Base-by-base conservation (phyloP, 2,113 vertebrate genomes). In the Stigmatopora nigra region DNA sequence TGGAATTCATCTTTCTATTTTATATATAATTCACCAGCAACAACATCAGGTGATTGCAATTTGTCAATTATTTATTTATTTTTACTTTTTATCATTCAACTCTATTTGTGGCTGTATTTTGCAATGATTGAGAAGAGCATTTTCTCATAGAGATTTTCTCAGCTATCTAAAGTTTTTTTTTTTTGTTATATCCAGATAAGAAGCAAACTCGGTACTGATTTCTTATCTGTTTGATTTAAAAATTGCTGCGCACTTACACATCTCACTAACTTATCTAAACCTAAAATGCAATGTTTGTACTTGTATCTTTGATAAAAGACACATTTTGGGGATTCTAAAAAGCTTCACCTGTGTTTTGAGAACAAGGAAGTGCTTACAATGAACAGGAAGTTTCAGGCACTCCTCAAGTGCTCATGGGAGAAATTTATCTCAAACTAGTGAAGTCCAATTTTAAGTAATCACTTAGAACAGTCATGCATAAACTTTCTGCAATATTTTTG, bases 381-480 rank as follows among this genome's bases (percentile, higher is more conserved):
- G 3, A 31, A 31, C 36, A 46, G 17, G 13, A 2, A 41, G 2
- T 22, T 20, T 68, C 67, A 63, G 20, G 15, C 38, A 71, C 47
- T 41, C 65, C 77, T 63, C 58, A 62, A 80, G 76, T 57, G 64
- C 72, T 84, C 82, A 76, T 58, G 56, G 64, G 58, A 6, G 57
- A 78, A 86, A 75, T 80, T 2, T 70, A 70, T 82, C 67, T 57
- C 46, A 70, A 44, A 79, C 65, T 52, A 73, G 69, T 65, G 74
- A 83, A 35, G 53, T 60, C 71, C 41, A 70, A 61, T 2, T 63
- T 69, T 51, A 72, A 61, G 48, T 0, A 1, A 19, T 53, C 65
- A 63, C 63, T 66, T 10, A 63, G 12, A 61, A 46, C 57, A 4
- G 41, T 44, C 57, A 64, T 64, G 68, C 44, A 56, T 20, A 52